Conservation (phyloP, 2,888 invertebrate species). For the Unio delphinus region DNA sequence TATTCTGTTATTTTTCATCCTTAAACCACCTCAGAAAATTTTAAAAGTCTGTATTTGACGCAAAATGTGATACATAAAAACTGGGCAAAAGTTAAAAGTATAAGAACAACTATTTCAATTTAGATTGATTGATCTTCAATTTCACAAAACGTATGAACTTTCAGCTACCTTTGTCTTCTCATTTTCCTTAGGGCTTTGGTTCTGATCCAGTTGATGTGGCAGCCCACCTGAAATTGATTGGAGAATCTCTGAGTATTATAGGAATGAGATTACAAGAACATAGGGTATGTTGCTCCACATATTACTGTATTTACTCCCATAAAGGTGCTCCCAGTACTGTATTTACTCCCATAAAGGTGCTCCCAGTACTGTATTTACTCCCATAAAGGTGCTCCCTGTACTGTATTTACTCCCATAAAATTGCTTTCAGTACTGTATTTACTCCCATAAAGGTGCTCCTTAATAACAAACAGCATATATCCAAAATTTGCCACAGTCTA, state of each 20-base stretch:
- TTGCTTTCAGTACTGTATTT: background rate
- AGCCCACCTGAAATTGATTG: constrained; percentile 90
- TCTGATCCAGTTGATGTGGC: constrained; percentile 82
- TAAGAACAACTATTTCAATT: too few relatives aligned
- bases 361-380: background rate
- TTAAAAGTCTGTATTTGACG: too few relatives aligned
- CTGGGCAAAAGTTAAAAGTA: too few relatives aligned
- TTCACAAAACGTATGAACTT: too few relatives aligned
- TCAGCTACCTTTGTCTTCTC: too few relatives aligned
- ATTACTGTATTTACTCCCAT: background rate
- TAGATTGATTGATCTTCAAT: too few relatives aligned
- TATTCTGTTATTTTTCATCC: too few relatives aligned
- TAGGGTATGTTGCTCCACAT: constrained; percentile 76
- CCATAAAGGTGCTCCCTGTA: background rate
- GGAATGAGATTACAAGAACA: constrained; percentile 94
- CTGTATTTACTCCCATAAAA: background rate
- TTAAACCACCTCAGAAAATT: too few relatives aligned
- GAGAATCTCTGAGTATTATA: constrained; percentile 93
- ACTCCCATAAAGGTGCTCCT: background rate
- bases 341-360: background rate
- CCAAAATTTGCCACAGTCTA: background rate
- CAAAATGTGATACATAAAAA: too few relatives aligned
- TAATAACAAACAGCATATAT: too few relatives aligned
- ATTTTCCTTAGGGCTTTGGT: constrained; percentile 50
- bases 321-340: background rate